phyloP scores from a whole-genome alignment of 2,113 vertebrate species.

The Pithys albifrons region DNA sequence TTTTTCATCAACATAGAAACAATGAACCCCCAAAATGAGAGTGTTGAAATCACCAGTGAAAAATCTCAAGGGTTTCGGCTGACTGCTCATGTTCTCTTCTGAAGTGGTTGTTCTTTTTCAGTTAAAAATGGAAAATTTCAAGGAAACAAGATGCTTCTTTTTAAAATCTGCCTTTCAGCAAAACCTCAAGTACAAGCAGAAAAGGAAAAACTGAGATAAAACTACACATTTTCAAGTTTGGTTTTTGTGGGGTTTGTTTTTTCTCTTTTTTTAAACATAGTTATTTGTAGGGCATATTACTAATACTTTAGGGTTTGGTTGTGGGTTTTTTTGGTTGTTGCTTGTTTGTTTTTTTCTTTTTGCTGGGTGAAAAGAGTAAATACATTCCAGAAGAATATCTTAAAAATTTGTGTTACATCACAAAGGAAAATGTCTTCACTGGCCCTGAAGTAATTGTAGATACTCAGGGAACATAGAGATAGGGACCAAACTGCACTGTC shows the following conservation, averaged over 20 bases:
- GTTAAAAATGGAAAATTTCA: constrained; percentile 40
- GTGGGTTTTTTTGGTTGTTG: not conserved
- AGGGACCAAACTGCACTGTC: not conserved
- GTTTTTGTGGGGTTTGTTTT: not conserved
- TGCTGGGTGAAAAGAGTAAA: not conserved
- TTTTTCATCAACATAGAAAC: constrained; percentile 31
- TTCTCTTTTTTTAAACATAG: not conserved
- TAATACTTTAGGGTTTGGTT: not conserved
- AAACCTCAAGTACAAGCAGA: not conserved
- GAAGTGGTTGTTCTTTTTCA: constrained; percentile 40
- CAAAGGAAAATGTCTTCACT: not conserved
- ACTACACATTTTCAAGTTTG: not conserved
- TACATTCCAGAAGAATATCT: not conserved
- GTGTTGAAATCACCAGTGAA: constrained; percentile 12
- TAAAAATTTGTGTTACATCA: not conserved
- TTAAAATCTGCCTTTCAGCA: constrained; percentile 24
- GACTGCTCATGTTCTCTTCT: constrained; percentile 3
- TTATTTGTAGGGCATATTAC: not conserved
- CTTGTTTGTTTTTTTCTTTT: not conserved
- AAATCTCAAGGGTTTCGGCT: constrained; percentile 30
- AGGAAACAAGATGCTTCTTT: not conserved
- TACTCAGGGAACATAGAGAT: not conserved
- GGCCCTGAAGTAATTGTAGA: not conserved
- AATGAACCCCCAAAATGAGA: not conserved
- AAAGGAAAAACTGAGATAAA: not conserved